Conservation (phyloP, 2,888 invertebrate genomes). For the Lasioglossum morio region DNA sequence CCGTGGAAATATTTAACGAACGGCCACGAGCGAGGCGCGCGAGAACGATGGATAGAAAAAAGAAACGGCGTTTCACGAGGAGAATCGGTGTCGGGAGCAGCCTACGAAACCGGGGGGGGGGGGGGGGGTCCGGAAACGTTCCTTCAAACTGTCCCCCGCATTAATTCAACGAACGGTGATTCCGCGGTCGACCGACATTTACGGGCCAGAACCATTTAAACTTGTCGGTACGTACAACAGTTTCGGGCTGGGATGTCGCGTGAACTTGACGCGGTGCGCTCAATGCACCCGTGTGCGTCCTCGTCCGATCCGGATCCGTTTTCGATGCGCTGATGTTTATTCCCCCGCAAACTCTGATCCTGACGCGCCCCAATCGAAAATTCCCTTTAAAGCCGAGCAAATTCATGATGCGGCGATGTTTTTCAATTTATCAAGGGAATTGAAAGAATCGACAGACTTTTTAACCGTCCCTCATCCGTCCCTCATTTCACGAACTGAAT, state of each 20-base stretch:
- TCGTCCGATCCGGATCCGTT: neutral
- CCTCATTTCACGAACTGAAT: no score
- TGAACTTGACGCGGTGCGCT: slow-evolving; percentile 19
- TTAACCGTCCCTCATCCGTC: no score
- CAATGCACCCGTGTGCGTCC: neutral
- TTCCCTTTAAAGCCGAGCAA: neutral
- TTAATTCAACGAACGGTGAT: slow-evolving; percentile 55
- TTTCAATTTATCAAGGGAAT: neutral
- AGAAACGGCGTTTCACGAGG: neutral
- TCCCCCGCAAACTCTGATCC: neutral
- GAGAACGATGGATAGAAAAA: no score
- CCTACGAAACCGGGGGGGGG: neutral
- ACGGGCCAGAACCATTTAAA: slow-evolving; percentile 45
- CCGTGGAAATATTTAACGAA: no score
- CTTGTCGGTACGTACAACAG: slow-evolving; percentile 46
- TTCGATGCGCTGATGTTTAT: slow-evolving; percentile 18
- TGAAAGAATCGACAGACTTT: neutral
- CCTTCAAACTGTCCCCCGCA: slow-evolving; percentile 25
- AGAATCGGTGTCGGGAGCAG: neutral
- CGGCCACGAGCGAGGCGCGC: no score
- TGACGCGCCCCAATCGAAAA: neutral
- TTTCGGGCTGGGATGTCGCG: slow-evolving; percentile 43
- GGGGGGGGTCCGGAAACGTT: neutral
- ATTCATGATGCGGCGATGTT: neutral
- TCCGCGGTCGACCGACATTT: slow-evolving; percentile 46